Evolutionary conservation across 2,888 invertebrate species (phyloP).

Genomic region (Enchytraeus crypticus): DNA sequence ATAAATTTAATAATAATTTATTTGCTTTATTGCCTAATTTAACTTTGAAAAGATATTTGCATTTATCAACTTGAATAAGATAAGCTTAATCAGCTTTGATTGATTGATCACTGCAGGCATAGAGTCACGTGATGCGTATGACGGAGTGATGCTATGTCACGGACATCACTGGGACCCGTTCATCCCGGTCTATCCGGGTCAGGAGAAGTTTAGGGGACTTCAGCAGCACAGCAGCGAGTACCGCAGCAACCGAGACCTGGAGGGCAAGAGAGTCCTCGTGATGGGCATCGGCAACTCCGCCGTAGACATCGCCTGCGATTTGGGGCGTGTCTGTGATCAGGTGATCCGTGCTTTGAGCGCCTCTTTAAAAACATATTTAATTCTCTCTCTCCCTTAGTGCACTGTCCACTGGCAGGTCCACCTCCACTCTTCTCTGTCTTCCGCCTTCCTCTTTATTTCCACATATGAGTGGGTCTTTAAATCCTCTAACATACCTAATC

Average conservation of each 20-base stretch:
- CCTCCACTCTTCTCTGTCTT: too few species aligned
- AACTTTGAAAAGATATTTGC: too few species aligned
- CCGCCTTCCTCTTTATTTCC: too few species aligned
- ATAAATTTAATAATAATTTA: too few species aligned
- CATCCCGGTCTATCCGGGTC: conserved; percentile 27
- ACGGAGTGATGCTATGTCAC: conserved; percentile 39
- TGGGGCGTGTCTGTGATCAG: conserved; percentile 32
- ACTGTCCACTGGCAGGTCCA: too few species aligned
- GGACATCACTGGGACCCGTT: conserved; percentile 32
- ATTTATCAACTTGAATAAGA: background rate
- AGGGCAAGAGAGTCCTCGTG: conserved; percentile 47
- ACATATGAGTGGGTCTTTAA: too few species aligned
- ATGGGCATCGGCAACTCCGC: conserved; percentile 53
- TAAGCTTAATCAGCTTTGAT: background rate
- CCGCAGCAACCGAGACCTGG: conserved; percentile 38
- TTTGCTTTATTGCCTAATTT: too few species aligned
- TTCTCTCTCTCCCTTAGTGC: too few species aligned
- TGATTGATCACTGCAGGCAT: conserved; percentile 13
- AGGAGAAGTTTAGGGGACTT: background rate
- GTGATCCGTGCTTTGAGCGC: background rate
- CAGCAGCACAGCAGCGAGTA: conserved; percentile 24
- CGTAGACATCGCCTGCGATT: conserved; percentile 49
- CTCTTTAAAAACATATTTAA: background rate
- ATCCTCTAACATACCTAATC: too few species aligned
- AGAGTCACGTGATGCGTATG: conserved; percentile 29